Conservation (phyloP, 2,113 vertebrate genomes). For the Chaetura pelagica region DNA sequence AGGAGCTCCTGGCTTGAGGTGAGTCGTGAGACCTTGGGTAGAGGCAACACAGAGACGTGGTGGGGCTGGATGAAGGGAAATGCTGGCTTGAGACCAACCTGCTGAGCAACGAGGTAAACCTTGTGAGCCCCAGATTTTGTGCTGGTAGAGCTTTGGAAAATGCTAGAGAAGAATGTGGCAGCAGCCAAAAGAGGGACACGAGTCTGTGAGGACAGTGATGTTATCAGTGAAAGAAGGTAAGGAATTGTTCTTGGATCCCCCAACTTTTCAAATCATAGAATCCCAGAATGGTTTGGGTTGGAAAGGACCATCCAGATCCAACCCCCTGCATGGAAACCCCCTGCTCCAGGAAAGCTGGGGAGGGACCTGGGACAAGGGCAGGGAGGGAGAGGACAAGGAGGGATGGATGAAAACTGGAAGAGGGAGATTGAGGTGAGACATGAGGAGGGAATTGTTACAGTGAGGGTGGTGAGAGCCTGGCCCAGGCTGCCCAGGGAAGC, state of each 20-base stretch:
- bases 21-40: neutral
- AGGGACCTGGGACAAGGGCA: no score
- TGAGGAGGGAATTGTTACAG: no score
- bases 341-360: no score
- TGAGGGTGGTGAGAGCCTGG: no score
- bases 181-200: neutral
- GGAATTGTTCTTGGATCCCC: neutral
- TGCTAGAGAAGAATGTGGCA: neutral
- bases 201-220: neutral
- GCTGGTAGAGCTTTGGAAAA: neutral
- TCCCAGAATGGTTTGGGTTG: no score
- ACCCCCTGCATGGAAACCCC: no score
- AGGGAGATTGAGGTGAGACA: no score
- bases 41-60: neutral
- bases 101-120: neutral
- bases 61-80: neutral
- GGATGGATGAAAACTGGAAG: no score
- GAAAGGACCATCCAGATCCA: no score
- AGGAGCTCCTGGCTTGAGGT: neutral
- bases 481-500: no score
- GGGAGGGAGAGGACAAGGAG: no score
- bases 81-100: neutral
- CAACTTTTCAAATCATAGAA: neutral
- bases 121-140: neutral
- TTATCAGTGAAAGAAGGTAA: neutral